These are phyloP conservation scores for Myxocyprinus asiaticus DNA, from an alignment of 2,113 vertebrate genomes.

Conservation along the genomic window DNA sequence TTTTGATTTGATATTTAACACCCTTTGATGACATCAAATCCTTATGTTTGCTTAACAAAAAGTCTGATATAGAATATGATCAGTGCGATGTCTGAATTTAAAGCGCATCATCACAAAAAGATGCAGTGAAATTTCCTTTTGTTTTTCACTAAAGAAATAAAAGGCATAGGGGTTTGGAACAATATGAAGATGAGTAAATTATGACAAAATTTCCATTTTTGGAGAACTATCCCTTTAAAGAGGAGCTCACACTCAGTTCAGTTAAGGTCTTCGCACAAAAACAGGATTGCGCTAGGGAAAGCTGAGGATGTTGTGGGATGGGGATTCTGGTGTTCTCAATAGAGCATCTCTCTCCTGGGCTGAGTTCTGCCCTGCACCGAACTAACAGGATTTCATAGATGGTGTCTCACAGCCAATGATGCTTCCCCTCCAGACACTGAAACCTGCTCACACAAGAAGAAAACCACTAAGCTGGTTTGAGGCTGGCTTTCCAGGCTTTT, in stretches of 20 bases:
- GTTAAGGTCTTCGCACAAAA: conserved; percentile 4
- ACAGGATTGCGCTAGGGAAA: background rate
- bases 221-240: too few species aligned
- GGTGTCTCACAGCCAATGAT: conserved; percentile 28
- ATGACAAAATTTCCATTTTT: too few species aligned
- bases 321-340: conserved; percentile 8
- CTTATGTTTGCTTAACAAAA: too few species aligned
- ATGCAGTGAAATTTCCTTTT: too few species aligned
- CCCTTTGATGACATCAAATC: too few species aligned
- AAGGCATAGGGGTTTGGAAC: too few species aligned
- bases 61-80: too few species aligned
- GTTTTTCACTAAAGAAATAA: too few species aligned
- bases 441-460: conserved; percentile 41
- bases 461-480: background rate
- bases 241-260: background rate
- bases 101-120: too few species aligned
- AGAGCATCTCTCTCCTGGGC: background rate
- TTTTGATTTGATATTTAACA: too few species aligned
- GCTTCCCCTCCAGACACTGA: conserved; percentile 20
- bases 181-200: too few species aligned
- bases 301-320: background rate
- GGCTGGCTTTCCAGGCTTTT: conserved; percentile 7
- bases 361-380: conserved; percentile 24
- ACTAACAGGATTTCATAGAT: conserved; percentile 37
- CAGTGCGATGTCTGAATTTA: too few species aligned